phyloP scores from a whole-genome alignment of 2,113 vertebrate species.

The Pelobates fuscus region DNA sequence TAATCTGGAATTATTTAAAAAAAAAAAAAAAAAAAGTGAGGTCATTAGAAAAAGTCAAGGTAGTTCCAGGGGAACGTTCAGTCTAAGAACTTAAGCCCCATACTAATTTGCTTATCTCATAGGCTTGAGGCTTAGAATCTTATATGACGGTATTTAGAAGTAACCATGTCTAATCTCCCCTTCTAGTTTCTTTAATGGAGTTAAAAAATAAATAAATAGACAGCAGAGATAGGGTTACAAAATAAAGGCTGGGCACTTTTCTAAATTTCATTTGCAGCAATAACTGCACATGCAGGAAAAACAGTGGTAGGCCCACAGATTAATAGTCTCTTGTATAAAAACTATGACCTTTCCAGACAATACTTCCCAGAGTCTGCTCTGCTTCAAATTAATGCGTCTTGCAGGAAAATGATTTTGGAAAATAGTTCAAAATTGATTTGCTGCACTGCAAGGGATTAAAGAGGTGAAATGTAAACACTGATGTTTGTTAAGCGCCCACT shows the following conservation, averaged over 20 bases:
- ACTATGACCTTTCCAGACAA: background rate
- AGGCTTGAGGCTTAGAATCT: background rate
- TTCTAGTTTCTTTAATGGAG: background rate
- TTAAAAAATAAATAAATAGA: no score
- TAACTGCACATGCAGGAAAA: background rate
- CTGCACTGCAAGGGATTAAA: background rate
- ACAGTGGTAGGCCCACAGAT: background rate
- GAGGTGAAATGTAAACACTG: background rate
- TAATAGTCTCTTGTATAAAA: background rate
- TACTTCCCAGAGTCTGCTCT: background rate
- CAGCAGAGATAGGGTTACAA: background rate
- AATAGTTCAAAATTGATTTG: background rate
- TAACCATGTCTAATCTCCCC: background rate
- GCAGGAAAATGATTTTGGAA: background rate
- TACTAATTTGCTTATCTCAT: background rate
- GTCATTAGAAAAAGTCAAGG: background rate
- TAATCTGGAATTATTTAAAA: constrained; percentile 1
- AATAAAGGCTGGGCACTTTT: background rate
- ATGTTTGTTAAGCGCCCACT: no score
- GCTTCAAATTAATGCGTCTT: background rate
- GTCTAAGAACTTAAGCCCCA: background rate
- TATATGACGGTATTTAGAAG: background rate
- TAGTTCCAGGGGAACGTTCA: background rate
- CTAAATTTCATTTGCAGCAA: background rate
- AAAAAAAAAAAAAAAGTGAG: background rate